phyloP scores from a whole-genome alignment of 1,140 invertebrate genomes.

The Aphidius ervi region DNA sequence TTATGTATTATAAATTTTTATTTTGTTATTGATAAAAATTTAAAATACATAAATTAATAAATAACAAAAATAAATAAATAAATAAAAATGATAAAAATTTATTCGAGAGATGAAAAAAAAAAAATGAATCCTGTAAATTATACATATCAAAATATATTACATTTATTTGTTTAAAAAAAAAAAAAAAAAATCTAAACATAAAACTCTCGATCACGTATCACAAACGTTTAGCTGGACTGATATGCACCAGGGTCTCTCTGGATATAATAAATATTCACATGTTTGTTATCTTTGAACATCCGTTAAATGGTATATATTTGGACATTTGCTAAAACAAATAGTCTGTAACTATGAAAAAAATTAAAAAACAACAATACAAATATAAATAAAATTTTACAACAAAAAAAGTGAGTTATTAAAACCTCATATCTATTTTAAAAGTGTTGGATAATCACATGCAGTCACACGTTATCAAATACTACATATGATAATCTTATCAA shows the following conservation, averaged over 20 bases:
- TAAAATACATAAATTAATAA: background rate
- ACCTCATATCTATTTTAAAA: conserved; percentile 5
- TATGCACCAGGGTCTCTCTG: conserved; percentile 16
- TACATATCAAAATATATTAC: background rate
- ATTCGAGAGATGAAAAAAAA: background rate
- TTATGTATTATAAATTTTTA: too few species aligned
- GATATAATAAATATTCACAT: conserved; percentile 28
- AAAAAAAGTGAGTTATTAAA: conserved; percentile 6
- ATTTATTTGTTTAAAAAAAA: conserved; percentile 11
- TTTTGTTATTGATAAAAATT: too few species aligned
- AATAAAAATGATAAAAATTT: background rate
- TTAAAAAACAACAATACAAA: conserved; percentile 14
- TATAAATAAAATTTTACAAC: conserved; percentile 3
- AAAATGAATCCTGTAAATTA: background rate
- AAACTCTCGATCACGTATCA: conserved; percentile 27
- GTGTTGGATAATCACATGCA: conserved; percentile 23
- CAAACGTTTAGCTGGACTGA: conserved; percentile 18
- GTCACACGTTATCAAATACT: conserved; percentile 12
- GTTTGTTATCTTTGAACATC: conserved; percentile 27
- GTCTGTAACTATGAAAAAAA: conserved; percentile 19
- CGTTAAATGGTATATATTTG: conserved; percentile 27
- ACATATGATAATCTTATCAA: background rate
- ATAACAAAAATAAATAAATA: background rate
- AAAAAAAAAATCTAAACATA: conserved; percentile 9
- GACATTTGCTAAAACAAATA: conserved; percentile 23